phyloP scores from a whole-genome alignment of 2,888 invertebrate genomes.

The Liodrosophila aerea region DNA sequence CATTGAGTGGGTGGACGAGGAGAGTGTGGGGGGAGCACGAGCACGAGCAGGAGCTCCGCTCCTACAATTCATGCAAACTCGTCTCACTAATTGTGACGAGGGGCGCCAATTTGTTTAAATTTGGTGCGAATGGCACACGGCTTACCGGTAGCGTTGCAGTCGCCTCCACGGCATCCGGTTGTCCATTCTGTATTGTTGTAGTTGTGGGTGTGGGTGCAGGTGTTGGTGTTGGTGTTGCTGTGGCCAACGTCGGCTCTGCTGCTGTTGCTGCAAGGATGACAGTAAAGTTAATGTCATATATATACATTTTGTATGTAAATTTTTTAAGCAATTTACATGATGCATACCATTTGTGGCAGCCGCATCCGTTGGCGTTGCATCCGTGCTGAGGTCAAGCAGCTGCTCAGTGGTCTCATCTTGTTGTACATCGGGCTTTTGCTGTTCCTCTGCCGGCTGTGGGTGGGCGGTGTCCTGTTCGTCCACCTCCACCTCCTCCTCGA shows the following conservation, averaged over 20 bases:
- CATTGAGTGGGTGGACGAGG: conserved; percentile 23
- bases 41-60: conserved; percentile 12
- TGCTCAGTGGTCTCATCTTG: conserved; percentile 26
- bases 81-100: conserved; percentile 84
- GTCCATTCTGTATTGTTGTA: conserved; percentile 31
- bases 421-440: conserved; percentile 16
- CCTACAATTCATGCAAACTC: conserved; percentile 68
- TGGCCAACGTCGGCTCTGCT: background rate
- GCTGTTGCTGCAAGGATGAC: conserved; percentile 30
- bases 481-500: conserved; percentile 68
- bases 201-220: background rate
- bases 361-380: conserved; percentile 40
- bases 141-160: conserved; percentile 82
- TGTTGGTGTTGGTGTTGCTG: background rate
- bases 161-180: conserved; percentile 33
- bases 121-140: conserved; percentile 45
- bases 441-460: conserved; percentile 21
- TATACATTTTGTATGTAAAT: conserved; percentile 7
- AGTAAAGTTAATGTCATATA: conserved; percentile 25
- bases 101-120: conserved; percentile 82
- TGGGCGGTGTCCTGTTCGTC: conserved; percentile 43
- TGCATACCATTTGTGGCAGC: conserved; percentile 50
- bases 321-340: conserved; percentile 54
- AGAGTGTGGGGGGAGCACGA: background rate
- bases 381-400: conserved; percentile 33